Base-by-base conservation (phyloP, 2,888 invertebrate genomes). In the Pristionchus mayeri region DNA sequence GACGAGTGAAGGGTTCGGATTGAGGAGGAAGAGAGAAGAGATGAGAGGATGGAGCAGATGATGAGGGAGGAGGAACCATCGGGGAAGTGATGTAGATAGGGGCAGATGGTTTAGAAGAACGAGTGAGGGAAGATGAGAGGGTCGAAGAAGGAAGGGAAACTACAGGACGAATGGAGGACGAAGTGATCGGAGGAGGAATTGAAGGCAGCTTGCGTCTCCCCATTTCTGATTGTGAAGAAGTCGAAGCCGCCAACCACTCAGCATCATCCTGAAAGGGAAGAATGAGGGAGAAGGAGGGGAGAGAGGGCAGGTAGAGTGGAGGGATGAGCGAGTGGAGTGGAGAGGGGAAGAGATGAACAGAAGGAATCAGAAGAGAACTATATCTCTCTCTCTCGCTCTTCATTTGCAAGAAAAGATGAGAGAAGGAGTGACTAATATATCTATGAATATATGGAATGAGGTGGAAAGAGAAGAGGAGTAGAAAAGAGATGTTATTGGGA, bases 141-240 rank as follows among this genome's bases (percentile, higher is more conserved):
- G 63, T 50, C 52, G 89, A 27, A 3, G 83, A 54, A 18, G n/a
- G 48, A 50, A 67, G 54, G 24, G 54, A 48, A 34, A 67, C n/a
- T 52, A 88, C 13, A 2, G 83, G 83, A 30, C 48, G 67, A 27
- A 76, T 79, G 16, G 54, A 75, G n/a, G 63, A 54, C 11, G 84
- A 44, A 30, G 86, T 86, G 81, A 82, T 40, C 24, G 85, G 24
- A 37, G 54, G 44, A 84, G 89, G 89, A 57, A 89, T 87, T 48
- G 91, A 91, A 80, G 92, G 92, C 85, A 92, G 89, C 87, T 91
- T 91, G 34, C 92, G 89, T 79, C 92, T 88, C 80, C 92, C 92
- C 92, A 92, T 92, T 84, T 91, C 91, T 78, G 75, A 57, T 30
- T 37, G 44, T 16, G 54, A 30, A 16, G 83, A 34, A 44, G 54